Evolutionary conservation across 2,888 invertebrate species (phyloP), one percentile per base, ranked within the genome.

Genomic region (Calameuta idolon): DNA sequence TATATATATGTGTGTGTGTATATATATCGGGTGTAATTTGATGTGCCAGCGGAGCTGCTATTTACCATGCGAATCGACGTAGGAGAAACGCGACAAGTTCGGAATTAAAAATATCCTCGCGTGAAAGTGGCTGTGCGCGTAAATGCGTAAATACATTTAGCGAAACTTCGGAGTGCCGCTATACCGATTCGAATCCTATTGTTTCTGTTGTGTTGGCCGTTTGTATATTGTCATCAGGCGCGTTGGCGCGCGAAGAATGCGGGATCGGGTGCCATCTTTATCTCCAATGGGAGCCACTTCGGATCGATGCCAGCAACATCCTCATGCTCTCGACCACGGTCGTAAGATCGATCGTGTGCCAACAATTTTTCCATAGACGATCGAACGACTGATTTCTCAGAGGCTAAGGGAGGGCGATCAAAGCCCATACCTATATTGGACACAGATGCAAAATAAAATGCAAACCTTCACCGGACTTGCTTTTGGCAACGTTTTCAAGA

Each of bases 391-490:
- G 55, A 55, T 23, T 55, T 55, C 55, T 55, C 55, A 9, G 23
- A 2, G 55, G 55, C 55, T 9, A 9, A 55, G 23, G 55, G 2
- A 55, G 23, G 55, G 55, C 55, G 9, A 23, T 23, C 15, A 55
- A 23, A 55, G 55, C 55, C 55, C 55, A 23, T 23, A 9, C 9
- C 55, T 55, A 9, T 9, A 15, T 9, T 55, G 55, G 55, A 55
- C 23, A 55, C 55, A 55, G 76, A 82, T 80, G 82, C 82, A 84
- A 76, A 83, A 82, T 76, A 88, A 88, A 81, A 90, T 90, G 89
- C 90, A 90, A 84, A 87, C 89, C 37, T 89, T 90, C 82, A 89
- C 88, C 82, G 87, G 87, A 76, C 88, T 90, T 75, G 89, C 88
- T 80, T 87, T 90, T 80, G 87, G 88, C 78, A 90, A 87, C 84